phyloP scores from a whole-genome alignment of 2,113 vertebrate species.

The Ciconia boyciana region DNA sequence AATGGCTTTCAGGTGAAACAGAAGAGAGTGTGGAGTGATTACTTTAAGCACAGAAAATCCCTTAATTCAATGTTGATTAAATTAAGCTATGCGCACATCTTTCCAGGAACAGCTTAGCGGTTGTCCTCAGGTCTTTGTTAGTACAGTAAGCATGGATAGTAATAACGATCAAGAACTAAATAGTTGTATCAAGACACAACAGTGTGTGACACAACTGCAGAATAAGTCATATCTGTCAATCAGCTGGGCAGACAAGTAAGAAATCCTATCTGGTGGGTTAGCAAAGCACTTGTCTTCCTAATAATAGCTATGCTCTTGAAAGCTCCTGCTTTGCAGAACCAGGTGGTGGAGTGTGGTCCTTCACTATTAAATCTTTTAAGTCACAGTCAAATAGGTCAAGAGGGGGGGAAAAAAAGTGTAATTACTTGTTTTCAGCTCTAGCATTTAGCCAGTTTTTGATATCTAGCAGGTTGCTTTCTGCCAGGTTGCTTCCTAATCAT shows the following conservation, averaged over 20 bases:
- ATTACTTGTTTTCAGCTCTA: not conserved
- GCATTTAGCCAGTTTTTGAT: not conserved
- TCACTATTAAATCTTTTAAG: not conserved
- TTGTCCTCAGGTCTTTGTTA: conserved; percentile 1
- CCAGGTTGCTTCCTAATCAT: not conserved
- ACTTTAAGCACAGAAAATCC: not conserved
- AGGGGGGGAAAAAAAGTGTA: not conserved
- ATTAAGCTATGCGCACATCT: not conserved
- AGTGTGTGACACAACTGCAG: not conserved
- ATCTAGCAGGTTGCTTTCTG: not conserved
- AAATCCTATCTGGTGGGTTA: not conserved
- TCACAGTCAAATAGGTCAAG: not conserved
- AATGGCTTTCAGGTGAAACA: not conserved
- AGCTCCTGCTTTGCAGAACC: not conserved
- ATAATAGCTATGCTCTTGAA: conserved; percentile 11
- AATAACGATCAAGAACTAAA: not conserved
- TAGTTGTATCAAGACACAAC: not conserved
- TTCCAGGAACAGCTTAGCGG: conserved; percentile 13
- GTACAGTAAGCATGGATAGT: not conserved
- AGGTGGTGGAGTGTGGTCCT: not conserved
- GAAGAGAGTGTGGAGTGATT: not conserved
- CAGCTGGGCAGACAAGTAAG: not conserved
- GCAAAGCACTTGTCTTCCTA: conserved; percentile 32
- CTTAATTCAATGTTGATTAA: conserved; percentile 28
- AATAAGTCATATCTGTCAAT: not conserved